Percentiles rank a stretch among this genome's conserved stretches.
phyloP scores from a whole-genome alignment of 2,888 invertebrate species.

The Drosophila buzzatii region DNA sequence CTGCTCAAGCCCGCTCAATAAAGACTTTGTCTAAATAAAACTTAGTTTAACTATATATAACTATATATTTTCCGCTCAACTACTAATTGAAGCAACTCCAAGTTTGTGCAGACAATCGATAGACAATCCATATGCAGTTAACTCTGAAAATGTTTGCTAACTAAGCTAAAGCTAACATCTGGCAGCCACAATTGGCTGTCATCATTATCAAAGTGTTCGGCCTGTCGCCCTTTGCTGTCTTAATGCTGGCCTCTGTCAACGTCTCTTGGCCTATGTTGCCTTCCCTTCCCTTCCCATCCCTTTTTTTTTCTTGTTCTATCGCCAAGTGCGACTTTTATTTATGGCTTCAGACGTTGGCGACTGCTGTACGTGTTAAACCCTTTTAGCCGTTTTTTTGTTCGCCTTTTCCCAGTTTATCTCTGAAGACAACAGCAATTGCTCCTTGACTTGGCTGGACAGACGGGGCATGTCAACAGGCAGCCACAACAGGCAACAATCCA shows the following conservation, averaged over 20 bases:
- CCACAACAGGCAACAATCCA: constrained; percentile 50
- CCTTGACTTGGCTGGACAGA: constrained; percentile 57
- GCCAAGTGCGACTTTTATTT: constrained; percentile 69
- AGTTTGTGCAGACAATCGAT: background rate
- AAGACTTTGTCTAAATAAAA: no score
- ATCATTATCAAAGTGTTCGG: constrained; percentile 59
- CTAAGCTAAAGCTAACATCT: constrained; percentile 1
- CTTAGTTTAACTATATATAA: background rate
- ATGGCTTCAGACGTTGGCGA: constrained; percentile 50
- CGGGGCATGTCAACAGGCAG: constrained; percentile 65
- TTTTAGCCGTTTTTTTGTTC: constrained; percentile 43
- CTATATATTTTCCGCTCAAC: background rate
- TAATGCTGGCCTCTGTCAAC: constrained; percentile 53
- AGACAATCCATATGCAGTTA: background rate
- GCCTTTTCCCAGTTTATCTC: constrained; percentile 41
- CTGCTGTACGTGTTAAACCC: constrained; percentile 76
- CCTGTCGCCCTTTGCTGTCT: constrained; percentile 44
- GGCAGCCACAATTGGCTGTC: constrained; percentile 66
- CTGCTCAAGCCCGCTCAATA: no score
- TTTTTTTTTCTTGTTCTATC: background rate
- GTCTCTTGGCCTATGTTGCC: constrained; percentile 37
- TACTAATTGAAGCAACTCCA: background rate
- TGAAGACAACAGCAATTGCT: constrained; percentile 49
- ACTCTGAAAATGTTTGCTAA: background rate
- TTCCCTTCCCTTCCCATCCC: background rate